phyloP scores from a whole-genome alignment of 2,113 vertebrate species.

The Alces alces region DNA sequence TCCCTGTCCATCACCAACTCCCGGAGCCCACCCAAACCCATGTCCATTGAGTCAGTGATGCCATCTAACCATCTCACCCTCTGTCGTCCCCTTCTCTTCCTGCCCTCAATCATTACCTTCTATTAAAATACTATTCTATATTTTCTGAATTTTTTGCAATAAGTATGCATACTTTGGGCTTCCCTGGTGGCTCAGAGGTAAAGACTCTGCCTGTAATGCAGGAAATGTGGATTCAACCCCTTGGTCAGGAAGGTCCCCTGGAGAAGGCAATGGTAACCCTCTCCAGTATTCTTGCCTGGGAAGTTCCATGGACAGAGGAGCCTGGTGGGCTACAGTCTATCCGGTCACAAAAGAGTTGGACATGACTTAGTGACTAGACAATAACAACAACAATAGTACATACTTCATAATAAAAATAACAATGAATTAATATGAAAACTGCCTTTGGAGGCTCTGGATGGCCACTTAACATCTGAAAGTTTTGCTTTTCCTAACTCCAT shows the following conservation, averaged over 20 bases:
- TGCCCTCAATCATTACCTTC: not conserved
- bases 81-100: too few species aligned
- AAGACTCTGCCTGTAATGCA: not conserved
- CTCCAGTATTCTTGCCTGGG: not conserved
- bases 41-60: too few species aligned
- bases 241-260: not conserved
- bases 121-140: not conserved
- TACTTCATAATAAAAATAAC: not conserved
- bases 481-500: not conserved
- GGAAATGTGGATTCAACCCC: not conserved
- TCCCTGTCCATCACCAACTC: too few species aligned
- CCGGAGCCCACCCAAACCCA: too few species aligned
- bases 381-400: not conserved
- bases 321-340: not conserved
- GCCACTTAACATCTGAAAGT: not conserved
- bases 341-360: not conserved
- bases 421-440: not conserved
- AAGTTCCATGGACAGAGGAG: not conserved
- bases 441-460: not conserved
- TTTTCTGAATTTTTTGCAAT: not conserved
- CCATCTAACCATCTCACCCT: too few species aligned
- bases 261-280: not conserved
- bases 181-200: not conserved
- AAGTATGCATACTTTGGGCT: not conserved
- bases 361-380: not conserved